Conservation (phyloP, 1,140 invertebrate species). For the Pseudachorutes palmiensis region DNA sequence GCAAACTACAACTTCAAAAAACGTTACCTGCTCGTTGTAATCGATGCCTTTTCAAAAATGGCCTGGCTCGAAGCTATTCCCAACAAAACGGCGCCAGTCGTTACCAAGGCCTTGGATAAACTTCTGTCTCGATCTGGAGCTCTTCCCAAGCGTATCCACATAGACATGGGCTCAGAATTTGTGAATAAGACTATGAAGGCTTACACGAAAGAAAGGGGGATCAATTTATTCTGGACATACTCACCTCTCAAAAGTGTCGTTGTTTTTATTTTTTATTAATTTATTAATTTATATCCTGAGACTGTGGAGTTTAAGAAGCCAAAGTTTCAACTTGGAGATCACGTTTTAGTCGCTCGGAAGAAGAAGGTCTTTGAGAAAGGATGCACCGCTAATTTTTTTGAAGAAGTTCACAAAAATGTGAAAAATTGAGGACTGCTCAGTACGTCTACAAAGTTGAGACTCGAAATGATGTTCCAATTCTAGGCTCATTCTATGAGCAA, state of each 20-base stretch:
- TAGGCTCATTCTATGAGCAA: background rate
- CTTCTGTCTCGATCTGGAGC: background rate
- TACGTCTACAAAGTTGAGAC: background rate
- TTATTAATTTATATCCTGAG: background rate
- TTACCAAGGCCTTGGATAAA: constrained; percentile 12
- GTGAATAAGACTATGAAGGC: background rate
- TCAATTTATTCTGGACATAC: constrained; percentile 12
- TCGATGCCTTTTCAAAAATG: constrained; percentile 12
- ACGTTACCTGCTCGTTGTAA: constrained; percentile 4
- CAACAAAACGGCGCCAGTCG: constrained; percentile 4
- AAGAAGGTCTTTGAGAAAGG: constrained; percentile 16
- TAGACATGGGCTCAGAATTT: constrained; percentile 23
- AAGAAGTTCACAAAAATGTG: background rate
- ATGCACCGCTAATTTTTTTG: constrained; percentile 2
- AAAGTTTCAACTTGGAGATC: constrained; percentile 12
- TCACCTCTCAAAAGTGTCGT: constrained; percentile 7
- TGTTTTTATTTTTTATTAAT: constrained; percentile 2
- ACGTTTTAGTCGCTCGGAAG: background rate
- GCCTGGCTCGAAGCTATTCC: constrained; percentile 12
- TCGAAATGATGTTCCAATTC: background rate
- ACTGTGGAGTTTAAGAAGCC: background rate
- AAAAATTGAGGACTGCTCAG: background rate
- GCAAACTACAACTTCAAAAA: background rate
- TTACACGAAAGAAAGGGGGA: background rate
- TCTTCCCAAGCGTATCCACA: background rate